These are phyloP conservation scores for Leptopilina boulardi DNA, from an alignment of 1,140 invertebrate genomes.

Conservation along the genomic window DNA sequence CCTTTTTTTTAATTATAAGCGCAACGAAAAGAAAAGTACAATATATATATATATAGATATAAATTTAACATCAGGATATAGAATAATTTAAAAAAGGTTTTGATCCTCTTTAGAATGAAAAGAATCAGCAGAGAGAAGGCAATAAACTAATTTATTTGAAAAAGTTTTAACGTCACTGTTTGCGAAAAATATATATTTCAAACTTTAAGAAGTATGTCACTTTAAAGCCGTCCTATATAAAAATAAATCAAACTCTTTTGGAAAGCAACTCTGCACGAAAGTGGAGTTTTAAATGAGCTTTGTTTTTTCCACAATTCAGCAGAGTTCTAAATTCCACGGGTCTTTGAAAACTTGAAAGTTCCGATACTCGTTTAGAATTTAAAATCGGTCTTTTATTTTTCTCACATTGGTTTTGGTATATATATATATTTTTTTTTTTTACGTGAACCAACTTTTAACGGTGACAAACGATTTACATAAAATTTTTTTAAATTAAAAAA, in stretches of 20 bases:
- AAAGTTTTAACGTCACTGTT: not conserved
- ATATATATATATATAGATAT: too few relatives aligned
- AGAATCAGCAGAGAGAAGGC: not conserved
- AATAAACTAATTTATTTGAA: not conserved
- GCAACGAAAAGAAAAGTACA: too few relatives aligned
- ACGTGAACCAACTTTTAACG: too few relatives aligned
- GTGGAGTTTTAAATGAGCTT: slow-evolving; percentile 26
- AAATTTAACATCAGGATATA: too few relatives aligned
- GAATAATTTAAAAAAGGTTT: not conserved
- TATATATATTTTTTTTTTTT: too few relatives aligned
- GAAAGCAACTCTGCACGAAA: not conserved
- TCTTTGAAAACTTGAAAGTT: slow-evolving; percentile 8
- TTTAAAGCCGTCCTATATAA: slow-evolving; percentile 16
- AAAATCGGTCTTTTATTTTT: slow-evolving; percentile 9
- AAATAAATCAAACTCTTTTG: slow-evolving; percentile 14
- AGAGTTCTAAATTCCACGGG: slow-evolving; percentile 6
- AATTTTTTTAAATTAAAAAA: too few relatives aligned
- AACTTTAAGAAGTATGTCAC: slow-evolving; percentile 22
- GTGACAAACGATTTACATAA: too few relatives aligned
- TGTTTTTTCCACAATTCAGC: slow-evolving; percentile 23
- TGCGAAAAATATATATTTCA: not conserved
- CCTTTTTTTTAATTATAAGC: too few relatives aligned
- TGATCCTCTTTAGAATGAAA: not conserved
- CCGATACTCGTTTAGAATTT: slow-evolving; percentile 11
- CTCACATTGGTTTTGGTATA: not conserved